Evolutionary conservation across 2,113 vertebrate species (phyloP).

Genomic region (Stegostoma tigrinum): DNA sequence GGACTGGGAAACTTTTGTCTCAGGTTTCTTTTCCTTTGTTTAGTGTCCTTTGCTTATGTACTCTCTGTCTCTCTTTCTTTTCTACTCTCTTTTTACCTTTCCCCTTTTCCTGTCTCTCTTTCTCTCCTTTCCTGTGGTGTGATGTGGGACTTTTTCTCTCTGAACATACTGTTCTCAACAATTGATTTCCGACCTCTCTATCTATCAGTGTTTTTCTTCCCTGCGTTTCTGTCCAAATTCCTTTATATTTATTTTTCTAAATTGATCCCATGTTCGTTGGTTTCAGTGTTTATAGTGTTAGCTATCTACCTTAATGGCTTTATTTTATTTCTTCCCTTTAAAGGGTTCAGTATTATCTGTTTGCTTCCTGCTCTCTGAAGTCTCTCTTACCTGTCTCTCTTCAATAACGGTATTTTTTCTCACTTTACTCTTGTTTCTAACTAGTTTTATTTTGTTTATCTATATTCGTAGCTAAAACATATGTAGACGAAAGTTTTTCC

Average conservation of each 20-base stretch:
- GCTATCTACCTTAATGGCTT: background rate
- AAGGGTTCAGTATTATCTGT: background rate
- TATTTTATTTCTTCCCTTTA: background rate
- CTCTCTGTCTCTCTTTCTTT: background rate
- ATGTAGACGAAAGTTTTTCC: background rate
- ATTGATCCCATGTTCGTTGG: background rate
- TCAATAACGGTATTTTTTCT: background rate
- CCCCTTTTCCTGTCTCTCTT: background rate
- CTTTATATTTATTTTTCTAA: background rate
- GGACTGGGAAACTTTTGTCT: background rate
- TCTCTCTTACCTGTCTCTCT: background rate
- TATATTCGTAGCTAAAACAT: background rate
- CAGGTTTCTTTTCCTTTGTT: background rate
- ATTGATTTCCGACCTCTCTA: background rate
- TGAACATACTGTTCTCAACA: background rate
- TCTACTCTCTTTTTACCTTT: background rate
- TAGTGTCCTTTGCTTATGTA: background rate
- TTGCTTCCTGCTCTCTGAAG: background rate
- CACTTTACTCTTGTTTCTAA: background rate
- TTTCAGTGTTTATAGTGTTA: background rate
- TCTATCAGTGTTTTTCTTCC: background rate
- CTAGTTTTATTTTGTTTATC: background rate
- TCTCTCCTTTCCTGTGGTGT: background rate
- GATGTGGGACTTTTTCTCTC: too few species aligned
- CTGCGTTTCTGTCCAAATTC: background rate